Evolutionary conservation across 2,888 invertebrate genomes (phyloP), one percentile per base, ranked within the genome.

Genomic region (Zaprionus obscuricornis): DNA sequence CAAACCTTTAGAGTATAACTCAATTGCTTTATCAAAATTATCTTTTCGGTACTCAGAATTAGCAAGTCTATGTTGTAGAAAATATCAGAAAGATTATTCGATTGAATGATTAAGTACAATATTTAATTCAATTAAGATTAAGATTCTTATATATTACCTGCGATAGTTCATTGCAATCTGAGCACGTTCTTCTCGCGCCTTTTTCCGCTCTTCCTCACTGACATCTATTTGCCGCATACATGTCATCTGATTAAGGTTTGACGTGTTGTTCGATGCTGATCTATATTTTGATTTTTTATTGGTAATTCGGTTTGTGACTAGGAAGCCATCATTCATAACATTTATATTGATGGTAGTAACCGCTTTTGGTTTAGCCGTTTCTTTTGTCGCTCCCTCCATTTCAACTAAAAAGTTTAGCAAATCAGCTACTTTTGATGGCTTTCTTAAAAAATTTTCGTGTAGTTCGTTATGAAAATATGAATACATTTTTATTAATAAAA

Each of bases 131-230:
- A 22, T 5, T 5, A 5, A 5, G 22, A 7, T 22, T 22, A 22
- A 22, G 22, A 22, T 5, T 22, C 7, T 22, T 22, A n/a, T n/a
- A n/a, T n/a, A n/a, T 17, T 29, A 78, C 76, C 58, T 66, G 33
- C 83, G 72, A 31, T 51, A 78, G 24, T 51, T 72, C 0, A 43
- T 66, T 1, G 76, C 82, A 0, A 63, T 26, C 1, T 3, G 2
- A 0, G 51, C 6, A 3, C 75, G 72, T 7, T 5, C 22, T 7
- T 22, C 5, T 22, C 7, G 22, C 7, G 22, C 22, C 22, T 22
- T 22, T 22, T 22, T 22, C 5, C 22, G 22, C 4, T 4, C 7
- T 7, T 22, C 7, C 22, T 22, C 5, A 7, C 22, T 22, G 22
- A 22, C 22, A 22, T 22, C 22, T 4, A 22, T 22, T 7, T 22